Evolutionary conservation across 53 echinoderm and acorn worm genomes (phyloP).

Genomic region (Pentamera pediparva): DNA sequence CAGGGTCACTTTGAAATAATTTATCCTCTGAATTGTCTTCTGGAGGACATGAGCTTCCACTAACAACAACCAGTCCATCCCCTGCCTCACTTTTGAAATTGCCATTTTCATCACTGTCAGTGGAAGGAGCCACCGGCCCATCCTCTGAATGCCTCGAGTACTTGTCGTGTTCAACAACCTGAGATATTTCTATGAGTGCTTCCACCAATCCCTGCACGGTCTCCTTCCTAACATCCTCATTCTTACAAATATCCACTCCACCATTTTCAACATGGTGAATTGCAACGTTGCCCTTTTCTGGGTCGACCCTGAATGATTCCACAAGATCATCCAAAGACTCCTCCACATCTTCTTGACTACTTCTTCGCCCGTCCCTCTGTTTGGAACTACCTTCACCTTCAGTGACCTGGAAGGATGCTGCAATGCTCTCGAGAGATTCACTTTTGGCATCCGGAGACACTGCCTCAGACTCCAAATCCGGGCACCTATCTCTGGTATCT

Average conservation of each 20-base stretch:
- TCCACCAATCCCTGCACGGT: conserved; percentile 2
- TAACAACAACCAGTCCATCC: too few species aligned
- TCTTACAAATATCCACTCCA: neutral
- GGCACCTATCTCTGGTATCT: neutral
- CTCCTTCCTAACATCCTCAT: neutral
- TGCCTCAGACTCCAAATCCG: neutral
- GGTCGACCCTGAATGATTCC: conserved; percentile 11
- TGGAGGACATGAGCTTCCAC: too few species aligned
- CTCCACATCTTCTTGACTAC: neutral
- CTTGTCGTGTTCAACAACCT: neutral
- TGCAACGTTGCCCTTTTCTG: neutral
- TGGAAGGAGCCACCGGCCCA: too few species aligned
- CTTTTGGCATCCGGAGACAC: too few species aligned
- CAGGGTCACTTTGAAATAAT: too few species aligned
- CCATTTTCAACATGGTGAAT: too few species aligned
- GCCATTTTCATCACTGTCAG: conserved; percentile 22
- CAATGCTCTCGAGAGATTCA: conserved; percentile 25
- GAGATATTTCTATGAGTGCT: conserved; percentile 9
- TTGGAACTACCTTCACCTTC: neutral
- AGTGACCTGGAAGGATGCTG: conserved; percentile 1
- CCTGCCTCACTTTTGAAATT: neutral
- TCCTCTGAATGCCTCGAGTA: neutral
- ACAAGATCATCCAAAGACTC: conserved; percentile 6
- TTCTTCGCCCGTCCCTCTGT: neutral
- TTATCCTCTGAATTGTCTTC: too few species aligned